Base-by-base conservation (phyloP, 2,797 vertebrate genomes). In the Pyrocephalus nanus region DNA sequence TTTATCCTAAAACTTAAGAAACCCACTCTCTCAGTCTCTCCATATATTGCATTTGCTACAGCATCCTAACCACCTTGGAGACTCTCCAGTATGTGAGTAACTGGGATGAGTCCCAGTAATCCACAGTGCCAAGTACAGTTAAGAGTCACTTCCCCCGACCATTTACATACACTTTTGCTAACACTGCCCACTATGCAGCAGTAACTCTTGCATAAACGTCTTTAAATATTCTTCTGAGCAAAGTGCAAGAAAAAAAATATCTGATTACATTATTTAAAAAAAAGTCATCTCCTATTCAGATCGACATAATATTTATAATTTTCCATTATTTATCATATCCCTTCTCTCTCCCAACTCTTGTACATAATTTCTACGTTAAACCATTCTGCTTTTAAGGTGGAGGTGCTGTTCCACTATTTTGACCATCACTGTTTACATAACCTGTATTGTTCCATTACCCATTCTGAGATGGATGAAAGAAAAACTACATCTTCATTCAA, bases 21-120 rank as follows among this genome's bases (percentile, higher is more conserved):
- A 65, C 7, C 5, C 11, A 13, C 0, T 1, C 27, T 62, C 30
- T 29, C 48, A 78, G 36, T 43, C 12, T 45, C 74, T 21, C 69
- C 36, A 3, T 0, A 7, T 1, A 19, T 0, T 55, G 40, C 19
- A 34, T 69, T 64, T 60, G 26, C 19, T 89, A 82, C 45, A 65
- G 29, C 29, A 27, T 20, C 40, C 36, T 11, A 40, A 58, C 21
- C 17, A 20, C 34, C 42, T 4, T 17, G 45, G 27, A 71, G 57
- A 73, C 22, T 22, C n/a, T 40, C 43, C 21, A 66, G 20, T 17
- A 26, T 0, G 0, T 2, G 2, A 32, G 2, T 4, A 81, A 38
- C 42, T 30, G 20, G 8, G 11, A 38, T 8, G 40, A 81, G 45
- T 19, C 36, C 26, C 47, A 55, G 45, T 34, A 69, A 61, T 36